Evolutionary conservation across 1,140 invertebrate species (phyloP), one percentile per base, ranked within the genome.

Genomic region (Solenopsis fugax): DNA sequence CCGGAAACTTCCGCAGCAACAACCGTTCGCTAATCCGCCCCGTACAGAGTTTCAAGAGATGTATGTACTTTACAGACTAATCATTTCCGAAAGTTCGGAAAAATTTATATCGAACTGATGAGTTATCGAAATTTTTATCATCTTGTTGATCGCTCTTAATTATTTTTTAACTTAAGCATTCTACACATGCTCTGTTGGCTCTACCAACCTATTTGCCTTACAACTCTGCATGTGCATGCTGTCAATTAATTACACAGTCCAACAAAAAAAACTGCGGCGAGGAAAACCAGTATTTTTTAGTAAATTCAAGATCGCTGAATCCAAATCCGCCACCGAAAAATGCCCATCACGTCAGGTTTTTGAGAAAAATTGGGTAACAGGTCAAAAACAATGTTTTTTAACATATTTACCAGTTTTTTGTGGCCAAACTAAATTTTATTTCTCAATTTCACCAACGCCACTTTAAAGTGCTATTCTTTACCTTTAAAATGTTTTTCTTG

Each of bases 241-340:
- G 13, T 5, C 60, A 62, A 73, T 60, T 52, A 54, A 67, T 69
- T n/a, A 37, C n/a, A n/a, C n/a, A n/a, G n/a, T n/a, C n/a, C n/a
- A n/a, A n/a, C n/a, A n/a, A n/a, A n/a, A n/a, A n/a, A n/a, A n/a
- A n/a, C n/a, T n/a, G n/a, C n/a, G n/a, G n/a, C n/a, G n/a, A n/a
- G n/a, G n/a, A n/a, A n/a, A n/a, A n/a, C n/a, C n/a, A n/a, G n/a
- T n/a, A n/a, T n/a, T n/a, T n/a, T n/a, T n/a, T n/a, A n/a, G n/a
- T n/a, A n/a, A n/a, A n/a, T n/a, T n/a, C n/a, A n/a, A n/a, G n/a
- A n/a, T n/a, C n/a, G n/a, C n/a, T n/a, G n/a, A n/a, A n/a, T n/a
- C n/a, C n/a, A n/a, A n/a, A n/a, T n/a, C n/a, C n/a, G n/a, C n/a
- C n/a, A n/a, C n/a, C n/a, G n/a, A n/a, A n/a, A n/a, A n/a, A n/a